A percentile compares a stretch with the other conserved stretches of the same genome.
phyloP scores from a whole-genome alignment of 2,113 vertebrate species.

The Acanthisitta chloris region DNA sequence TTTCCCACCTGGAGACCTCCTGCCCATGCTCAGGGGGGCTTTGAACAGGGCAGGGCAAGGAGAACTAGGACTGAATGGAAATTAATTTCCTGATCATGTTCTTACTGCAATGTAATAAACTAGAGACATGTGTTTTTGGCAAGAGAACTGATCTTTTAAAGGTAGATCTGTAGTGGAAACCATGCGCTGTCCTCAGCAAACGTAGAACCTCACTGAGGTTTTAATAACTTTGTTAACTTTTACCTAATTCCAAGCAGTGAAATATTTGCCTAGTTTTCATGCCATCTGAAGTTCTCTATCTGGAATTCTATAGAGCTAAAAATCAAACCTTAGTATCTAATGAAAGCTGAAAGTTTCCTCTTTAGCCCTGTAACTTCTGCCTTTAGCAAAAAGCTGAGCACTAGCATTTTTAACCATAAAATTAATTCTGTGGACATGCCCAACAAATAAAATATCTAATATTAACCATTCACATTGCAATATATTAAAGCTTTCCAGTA shows the following conservation, averaged over 20 bases:
- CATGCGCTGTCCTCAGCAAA: neutral
- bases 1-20: neutral
- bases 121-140: neutral
- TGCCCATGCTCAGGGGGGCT: fast-evolving
- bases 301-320: neutral
- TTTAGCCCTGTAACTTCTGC: neutral
- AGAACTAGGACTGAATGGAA: neutral
- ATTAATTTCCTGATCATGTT: neutral
- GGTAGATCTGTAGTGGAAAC: neutral
- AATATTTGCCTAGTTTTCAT: neutral
- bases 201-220: neutral
- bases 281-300: neutral
- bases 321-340: neutral
- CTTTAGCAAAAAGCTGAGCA: neutral
- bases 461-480: neutral
- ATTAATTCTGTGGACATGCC: fast-evolving
- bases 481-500: neutral
- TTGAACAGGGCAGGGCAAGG: neutral
- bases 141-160: neutral
- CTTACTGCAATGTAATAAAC: neutral
- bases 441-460: no score
- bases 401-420: neutral
- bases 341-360: neutral
- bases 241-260: neutral
- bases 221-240: neutral